Base-by-base conservation (phyloP, 2,113 vertebrate species). In the Hassar affinis region DNA sequence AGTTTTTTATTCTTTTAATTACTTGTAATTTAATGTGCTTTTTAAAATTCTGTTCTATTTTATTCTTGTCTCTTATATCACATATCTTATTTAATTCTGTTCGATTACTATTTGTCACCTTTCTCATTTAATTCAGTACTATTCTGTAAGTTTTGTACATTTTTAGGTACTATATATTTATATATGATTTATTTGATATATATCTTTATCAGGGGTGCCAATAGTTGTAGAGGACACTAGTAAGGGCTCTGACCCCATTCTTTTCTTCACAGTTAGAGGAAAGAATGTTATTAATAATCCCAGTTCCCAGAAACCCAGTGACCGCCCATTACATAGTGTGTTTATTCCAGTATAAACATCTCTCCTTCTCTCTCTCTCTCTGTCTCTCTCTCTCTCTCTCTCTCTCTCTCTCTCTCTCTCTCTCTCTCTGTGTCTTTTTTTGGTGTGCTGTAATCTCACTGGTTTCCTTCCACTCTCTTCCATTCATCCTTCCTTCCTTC, bases 391-490 rank as follows among this genome's bases (percentile, higher is more conserved):
- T 47, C 1, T 89, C 20, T 76, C 15, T 52, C 20, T 71, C 38
- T 25, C 20, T 71, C 20, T 45, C 9, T 80, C 18, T 38, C 47
- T 52, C n/a, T 47, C 25, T 42, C 11, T 59, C 3, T 33, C 8
- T 62, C 18, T 62, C 5, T 51, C 11, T 54, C 47, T 42, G 1
- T 86, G 49, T 74, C 42, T 49, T 30, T 88, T 92, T 91, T 91
- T 92, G 88, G 93, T 94, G 89, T 88, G 57, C 82, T 87, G 90
- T 91, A 94, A 95, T 95, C 95, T 95, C 95, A 93, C 90, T 91
- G 92, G 91, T 92, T 93, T 94, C 93, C 93, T 92, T 90, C 89
- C 91, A 89, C 82, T 64, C 81, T 82, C 94, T 95, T 94, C 95
- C 95, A 95, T 94, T 90, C 92, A 91, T 92, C 69, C 69, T 72